Conservation (phyloP, 2,113 vertebrate species). For the Trogon surrucura region DNA sequence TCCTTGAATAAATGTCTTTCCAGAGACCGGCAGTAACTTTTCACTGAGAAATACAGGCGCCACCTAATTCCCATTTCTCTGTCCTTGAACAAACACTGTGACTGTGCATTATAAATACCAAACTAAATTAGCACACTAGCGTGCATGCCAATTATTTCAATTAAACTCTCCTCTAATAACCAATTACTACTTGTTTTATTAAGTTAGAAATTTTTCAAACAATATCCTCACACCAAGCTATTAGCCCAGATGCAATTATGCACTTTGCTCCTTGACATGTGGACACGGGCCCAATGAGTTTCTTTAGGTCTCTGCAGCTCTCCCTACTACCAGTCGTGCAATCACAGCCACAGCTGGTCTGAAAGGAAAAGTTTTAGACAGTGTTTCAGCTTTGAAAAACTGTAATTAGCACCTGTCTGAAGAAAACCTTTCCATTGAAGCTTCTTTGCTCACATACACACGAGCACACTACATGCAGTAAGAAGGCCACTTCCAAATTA, state of each 20-base stretch:
- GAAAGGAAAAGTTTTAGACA: not conserved
- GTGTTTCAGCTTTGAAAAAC: not conserved
- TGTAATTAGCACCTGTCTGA: not conserved
- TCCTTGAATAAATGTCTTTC: not conserved
- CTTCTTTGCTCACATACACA: not conserved
- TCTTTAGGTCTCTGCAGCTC: not conserved
- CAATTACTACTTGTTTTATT: conserved; percentile 3
- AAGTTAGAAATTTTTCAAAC: not conserved
- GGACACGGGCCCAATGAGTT: not conserved
- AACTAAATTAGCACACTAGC: not conserved
- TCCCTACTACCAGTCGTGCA: not conserved
- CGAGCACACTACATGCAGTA: accelerated
- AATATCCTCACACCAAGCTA: not conserved
- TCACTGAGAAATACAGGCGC: not conserved
- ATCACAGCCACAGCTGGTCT: not conserved
- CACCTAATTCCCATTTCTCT: not conserved
- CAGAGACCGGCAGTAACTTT: not conserved
- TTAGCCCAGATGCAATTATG: not conserved
- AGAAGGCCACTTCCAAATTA: not conserved
- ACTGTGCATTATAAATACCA: not conserved
- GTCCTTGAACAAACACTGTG: not conserved
- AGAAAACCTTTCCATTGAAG: not conserved
- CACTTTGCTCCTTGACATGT: accelerated
- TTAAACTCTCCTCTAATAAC: conserved; percentile 12
- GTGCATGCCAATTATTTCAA: conserved; percentile 16